Percentiles rank a stretch among this genome's conserved stretches.
Conservation (phyloP, 2,797 vertebrate species). For the Gambusia yucatana region DNA sequence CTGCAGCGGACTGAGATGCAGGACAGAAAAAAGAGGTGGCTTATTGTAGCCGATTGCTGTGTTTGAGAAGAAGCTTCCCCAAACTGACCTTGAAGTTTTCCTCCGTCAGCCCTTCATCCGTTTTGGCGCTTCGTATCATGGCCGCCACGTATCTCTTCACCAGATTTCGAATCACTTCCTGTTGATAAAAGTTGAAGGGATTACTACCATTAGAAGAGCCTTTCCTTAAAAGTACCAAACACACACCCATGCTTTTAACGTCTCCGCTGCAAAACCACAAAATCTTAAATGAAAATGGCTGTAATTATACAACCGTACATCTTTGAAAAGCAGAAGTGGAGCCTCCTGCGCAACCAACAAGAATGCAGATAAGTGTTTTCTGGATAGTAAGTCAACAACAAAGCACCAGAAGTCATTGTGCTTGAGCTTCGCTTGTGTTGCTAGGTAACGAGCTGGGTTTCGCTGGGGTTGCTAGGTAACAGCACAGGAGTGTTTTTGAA, state of each 20-base stretch:
- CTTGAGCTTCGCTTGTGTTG: too few species aligned
- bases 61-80: background rate
- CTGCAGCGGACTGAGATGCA: background rate
- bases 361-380: too few species aligned
- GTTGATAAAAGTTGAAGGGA: slow-evolving; percentile 36
- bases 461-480: too few species aligned
- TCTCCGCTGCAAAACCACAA: too few species aligned
- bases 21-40: background rate
- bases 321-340: too few species aligned
- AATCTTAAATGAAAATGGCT: too few species aligned
- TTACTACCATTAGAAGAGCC: slow-evolving; percentile 9
- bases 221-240: background rate
- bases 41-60: background rate
- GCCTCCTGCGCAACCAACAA: too few species aligned
- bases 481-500: too few species aligned
- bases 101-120: slow-evolving; percentile 93
- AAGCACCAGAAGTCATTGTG: too few species aligned
- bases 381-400: too few species aligned
- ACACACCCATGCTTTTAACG: background rate
- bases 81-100: slow-evolving; percentile 92
- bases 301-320: too few species aligned
- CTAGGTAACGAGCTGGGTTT: too few species aligned
- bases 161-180: slow-evolving; percentile 96
- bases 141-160: slow-evolving; percentile 95
- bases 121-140: slow-evolving; percentile 97